These are phyloP conservation scores for Heliconius hortense DNA, from an alignment of 2,888 invertebrate species.

Conservation along the genomic window DNA sequence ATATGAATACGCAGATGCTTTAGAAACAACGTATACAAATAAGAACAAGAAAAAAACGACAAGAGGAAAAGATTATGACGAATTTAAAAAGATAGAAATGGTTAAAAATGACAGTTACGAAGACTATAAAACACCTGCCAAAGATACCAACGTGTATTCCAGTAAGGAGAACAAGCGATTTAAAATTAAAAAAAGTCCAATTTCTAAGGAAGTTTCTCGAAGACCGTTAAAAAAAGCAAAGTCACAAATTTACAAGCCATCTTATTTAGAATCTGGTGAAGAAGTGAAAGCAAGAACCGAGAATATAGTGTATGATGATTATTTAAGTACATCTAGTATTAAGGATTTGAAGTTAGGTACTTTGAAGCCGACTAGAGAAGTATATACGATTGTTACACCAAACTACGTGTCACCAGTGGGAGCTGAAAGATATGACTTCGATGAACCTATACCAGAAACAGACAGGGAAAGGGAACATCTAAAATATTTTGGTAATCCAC, in stretches of 20 bases:
- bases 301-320: slow-evolving; percentile 47
- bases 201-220: slow-evolving; percentile 14
- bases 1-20: slow-evolving; percentile 34
- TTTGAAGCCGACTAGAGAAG: slow-evolving; percentile 53
- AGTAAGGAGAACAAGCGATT: slow-evolving; percentile 41
- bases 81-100: slow-evolving; percentile 46
- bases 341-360: slow-evolving; percentile 46
- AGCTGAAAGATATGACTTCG: slow-evolving; percentile 63
- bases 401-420: slow-evolving; percentile 58
- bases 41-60: slow-evolving; percentile 10
- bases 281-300: slow-evolving; percentile 54
- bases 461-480: slow-evolving; percentile 56
- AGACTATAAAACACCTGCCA: slow-evolving; percentile 58
- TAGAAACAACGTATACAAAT: background rate
- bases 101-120: slow-evolving; percentile 58
- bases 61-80: slow-evolving; percentile 22
- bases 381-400: slow-evolving; percentile 55
- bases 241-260: slow-evolving; percentile 13
- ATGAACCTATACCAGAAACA: slow-evolving; percentile 63
- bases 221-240: background rate
- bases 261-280: slow-evolving; percentile 30
- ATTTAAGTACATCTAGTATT: slow-evolving; percentile 23
- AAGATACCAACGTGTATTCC: slow-evolving; percentile 48
- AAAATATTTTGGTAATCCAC: slow-evolving; percentile 50
- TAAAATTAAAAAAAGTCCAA: slow-evolving; percentile 34